These are phyloP conservation scores for Trachymyrmex septentrionalis DNA, from an alignment of 1,140 invertebrate genomes.

Conservation along the genomic window DNA sequence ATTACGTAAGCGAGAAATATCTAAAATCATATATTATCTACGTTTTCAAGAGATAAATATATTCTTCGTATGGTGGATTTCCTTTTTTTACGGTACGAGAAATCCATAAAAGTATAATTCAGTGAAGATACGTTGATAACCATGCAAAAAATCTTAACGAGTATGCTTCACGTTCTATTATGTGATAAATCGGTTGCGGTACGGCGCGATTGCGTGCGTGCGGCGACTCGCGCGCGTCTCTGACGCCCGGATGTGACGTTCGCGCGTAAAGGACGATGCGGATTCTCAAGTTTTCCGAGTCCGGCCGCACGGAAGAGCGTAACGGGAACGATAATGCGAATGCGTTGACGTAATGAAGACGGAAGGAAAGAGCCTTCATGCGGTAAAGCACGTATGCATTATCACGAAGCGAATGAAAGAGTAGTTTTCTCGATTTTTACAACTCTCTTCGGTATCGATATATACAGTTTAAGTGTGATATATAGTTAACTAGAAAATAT, in stretches of 20 bases:
- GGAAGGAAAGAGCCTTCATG: slow-evolving; percentile 6
- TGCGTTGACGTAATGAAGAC: slow-evolving; percentile 53
- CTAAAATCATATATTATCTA: neutral
- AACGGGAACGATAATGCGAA: slow-evolving; percentile 59
- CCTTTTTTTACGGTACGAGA: neutral
- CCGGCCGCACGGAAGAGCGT: slow-evolving; percentile 31
- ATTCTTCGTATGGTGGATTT: neutral
- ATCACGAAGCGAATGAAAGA: neutral
- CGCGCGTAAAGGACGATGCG: slow-evolving; percentile 50
- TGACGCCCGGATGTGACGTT: slow-evolving; percentile 49
- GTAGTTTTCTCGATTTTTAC: neutral
- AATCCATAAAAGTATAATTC: slow-evolving; percentile 36
- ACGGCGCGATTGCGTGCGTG: slow-evolving; percentile 47
- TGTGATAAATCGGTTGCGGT: slow-evolving; percentile 32
- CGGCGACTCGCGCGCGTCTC: slow-evolving; percentile 13
- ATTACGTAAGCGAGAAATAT: neutral
- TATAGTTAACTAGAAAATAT: no score
- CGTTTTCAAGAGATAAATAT: neutral
- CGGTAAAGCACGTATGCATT: neutral
- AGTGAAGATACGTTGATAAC: neutral
- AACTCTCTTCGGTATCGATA: no score
- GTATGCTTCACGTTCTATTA: slow-evolving; percentile 13
- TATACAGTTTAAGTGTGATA: no score
- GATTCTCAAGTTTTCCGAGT: slow-evolving; percentile 53
- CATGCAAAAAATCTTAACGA: slow-evolving; percentile 11